Percentiles rank a stretch among this genome's conserved stretches.
Evolutionary conservation across 1,140 invertebrate genomes (phyloP).

Genomic region (Trichogramma pretiosum): DNA sequence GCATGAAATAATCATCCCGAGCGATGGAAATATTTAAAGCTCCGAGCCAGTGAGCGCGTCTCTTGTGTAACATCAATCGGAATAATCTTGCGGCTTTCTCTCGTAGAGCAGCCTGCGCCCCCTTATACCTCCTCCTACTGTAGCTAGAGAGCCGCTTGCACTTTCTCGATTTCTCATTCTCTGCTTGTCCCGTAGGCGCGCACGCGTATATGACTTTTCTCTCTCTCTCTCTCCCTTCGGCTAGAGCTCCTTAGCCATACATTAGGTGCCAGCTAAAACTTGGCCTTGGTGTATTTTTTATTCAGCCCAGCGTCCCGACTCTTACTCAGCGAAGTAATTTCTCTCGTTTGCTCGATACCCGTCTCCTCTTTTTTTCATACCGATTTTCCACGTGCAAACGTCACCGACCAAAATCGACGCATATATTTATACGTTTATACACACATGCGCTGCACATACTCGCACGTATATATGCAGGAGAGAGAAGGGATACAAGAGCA

Average conservation of each 20-base stretch:
- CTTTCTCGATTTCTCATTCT: background rate
- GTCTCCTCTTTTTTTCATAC: no score
- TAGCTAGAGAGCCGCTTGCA: no score
- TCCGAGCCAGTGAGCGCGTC: conserved; percentile 17
- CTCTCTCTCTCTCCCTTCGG: background rate
- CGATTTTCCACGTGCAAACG: background rate
- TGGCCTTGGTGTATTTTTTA: conserved; percentile 12
- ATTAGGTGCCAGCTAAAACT: conserved; percentile 10
- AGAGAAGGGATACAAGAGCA: no score
- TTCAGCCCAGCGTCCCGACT: background rate
- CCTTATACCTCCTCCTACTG: background rate
- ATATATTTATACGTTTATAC: no score
- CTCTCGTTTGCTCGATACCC: background rate
- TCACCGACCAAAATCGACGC: no score
- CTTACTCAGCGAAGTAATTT: conserved; percentile 1
- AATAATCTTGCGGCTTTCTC: conserved; percentile 27
- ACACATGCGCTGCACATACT: no score
- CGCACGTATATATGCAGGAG: no score
- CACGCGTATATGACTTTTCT: background rate
- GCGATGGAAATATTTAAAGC: conserved; percentile 36
- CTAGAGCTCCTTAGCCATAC: no score
- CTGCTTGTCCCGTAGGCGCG: background rate
- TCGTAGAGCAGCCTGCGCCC: background rate
- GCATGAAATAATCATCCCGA: conserved; percentile 40
- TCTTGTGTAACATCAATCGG: conserved; percentile 37